Percentiles rank a stretch among this genome's conserved stretches.
Conservation (phyloP, 1,140 invertebrate genomes). For the Holcopasites calliopsidis region DNA sequence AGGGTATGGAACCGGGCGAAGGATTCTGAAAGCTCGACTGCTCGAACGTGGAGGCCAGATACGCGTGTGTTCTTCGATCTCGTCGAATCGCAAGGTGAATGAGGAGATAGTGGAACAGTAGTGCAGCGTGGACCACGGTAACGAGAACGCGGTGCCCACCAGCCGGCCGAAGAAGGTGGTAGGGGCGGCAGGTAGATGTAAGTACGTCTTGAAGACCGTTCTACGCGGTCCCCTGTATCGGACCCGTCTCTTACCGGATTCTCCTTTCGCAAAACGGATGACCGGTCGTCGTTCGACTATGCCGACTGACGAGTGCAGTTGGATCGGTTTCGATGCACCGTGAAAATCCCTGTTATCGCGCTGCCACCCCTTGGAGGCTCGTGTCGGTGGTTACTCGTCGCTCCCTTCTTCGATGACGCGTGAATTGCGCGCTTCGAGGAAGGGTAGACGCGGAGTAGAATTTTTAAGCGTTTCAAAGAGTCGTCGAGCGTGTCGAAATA, state of each 20-base stretch:
- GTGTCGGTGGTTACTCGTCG: too few species aligned
- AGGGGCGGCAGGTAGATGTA: conserved; percentile 27
- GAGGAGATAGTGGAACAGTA: conserved; percentile 68
- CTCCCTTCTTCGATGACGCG: too few species aligned
- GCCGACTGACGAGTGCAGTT: conserved; percentile 8
- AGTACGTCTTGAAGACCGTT: too few species aligned
- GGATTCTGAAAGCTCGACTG: conserved; percentile 1
- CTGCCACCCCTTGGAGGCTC: background rate
- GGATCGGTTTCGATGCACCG: background rate
- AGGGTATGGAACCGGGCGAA: background rate
- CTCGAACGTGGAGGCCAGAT: background rate
- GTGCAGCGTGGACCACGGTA: conserved; percentile 70
- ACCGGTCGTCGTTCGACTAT: background rate
- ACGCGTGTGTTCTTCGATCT: conserved; percentile 43
- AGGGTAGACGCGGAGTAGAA: too few species aligned
- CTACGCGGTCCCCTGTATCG: conserved; percentile 1
- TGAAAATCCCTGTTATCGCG: background rate
- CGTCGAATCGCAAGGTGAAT: conserved; percentile 55
- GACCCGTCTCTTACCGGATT: conserved; percentile 31
- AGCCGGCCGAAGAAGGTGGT: conserved; percentile 39
- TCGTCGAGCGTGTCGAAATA: too few species aligned
- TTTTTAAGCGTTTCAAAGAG: too few species aligned
- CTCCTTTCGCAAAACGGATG: conserved; percentile 53
- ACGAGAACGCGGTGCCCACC: conserved; percentile 37
- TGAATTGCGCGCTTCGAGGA: too few species aligned